phyloP scores from a whole-genome alignment of 2,113 vertebrate genomes.

The Erythrocercus mccallii region DNA sequence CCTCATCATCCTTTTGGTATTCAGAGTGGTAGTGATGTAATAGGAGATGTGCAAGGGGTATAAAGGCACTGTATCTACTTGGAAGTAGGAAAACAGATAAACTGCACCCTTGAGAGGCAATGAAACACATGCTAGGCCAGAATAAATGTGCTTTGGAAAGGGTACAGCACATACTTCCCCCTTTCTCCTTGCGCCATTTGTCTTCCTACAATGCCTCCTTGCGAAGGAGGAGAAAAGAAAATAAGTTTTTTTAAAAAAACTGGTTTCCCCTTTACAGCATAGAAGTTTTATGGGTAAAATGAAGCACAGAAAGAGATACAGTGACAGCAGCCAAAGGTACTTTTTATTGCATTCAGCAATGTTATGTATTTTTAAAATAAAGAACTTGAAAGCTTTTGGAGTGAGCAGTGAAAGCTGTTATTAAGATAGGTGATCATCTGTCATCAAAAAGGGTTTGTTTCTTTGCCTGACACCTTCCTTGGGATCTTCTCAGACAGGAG shows the following conservation, averaged over 20 bases:
- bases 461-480: background rate
- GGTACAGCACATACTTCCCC: background rate
- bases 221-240: background rate
- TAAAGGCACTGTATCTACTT: background rate
- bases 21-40: background rate
- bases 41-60: background rate
- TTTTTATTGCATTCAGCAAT: background rate
- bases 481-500: background rate
- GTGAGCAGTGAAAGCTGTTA: background rate
- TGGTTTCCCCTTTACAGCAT: background rate
- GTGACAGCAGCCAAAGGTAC: background rate
- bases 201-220: background rate
- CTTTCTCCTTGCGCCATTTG: background rate
- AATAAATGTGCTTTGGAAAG: constrained; percentile 13
- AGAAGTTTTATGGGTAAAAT: background rate
- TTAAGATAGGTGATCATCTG: background rate
- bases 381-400: background rate
- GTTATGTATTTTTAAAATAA: background rate
- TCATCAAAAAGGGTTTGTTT: background rate
- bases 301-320: background rate
- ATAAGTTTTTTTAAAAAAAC: fast-evolving
- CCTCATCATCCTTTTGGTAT: background rate
- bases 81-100: constrained; percentile 3
- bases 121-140: background rate
- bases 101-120: background rate